phyloP scores from a whole-genome alignment of 30 jellyfish, hydroid and myxozoan species.

The Mastigias papua region DNA sequence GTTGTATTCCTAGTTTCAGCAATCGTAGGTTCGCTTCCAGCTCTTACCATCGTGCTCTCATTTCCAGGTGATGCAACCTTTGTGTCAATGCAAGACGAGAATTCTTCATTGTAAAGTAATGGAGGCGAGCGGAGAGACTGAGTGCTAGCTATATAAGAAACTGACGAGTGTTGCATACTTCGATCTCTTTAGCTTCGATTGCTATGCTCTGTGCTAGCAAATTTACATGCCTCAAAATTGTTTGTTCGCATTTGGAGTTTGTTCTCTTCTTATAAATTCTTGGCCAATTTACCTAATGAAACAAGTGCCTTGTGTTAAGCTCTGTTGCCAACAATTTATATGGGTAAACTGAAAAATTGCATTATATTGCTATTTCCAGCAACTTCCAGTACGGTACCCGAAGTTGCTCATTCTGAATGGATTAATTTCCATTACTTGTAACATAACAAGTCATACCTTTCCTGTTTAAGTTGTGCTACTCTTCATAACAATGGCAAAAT shows the following conservation, averaged over 20 bases:
- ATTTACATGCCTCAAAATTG: neutral
- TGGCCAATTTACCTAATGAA: too few species aligned
- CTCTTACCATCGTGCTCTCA: slow-evolving; percentile 8
- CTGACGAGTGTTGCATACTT: slow-evolving; percentile 20
- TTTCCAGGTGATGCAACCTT: neutral
- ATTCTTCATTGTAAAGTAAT: slow-evolving; percentile 4
- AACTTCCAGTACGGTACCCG: too few species aligned
- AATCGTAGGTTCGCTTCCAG: neutral
- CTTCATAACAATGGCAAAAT: too few species aligned
- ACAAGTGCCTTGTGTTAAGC: too few species aligned
- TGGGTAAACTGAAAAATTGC: neutral
- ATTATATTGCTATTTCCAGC: neutral
- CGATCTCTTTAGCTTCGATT: neutral
- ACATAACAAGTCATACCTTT: too few species aligned
- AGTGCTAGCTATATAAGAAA: neutral
- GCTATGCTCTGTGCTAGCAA: neutral
- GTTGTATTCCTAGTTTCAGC: neutral
- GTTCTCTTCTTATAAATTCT: too few species aligned
- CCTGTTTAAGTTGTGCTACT: too few species aligned
- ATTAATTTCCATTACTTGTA: too few species aligned
- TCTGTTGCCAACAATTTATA: too few species aligned
- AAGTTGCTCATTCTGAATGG: too few species aligned
- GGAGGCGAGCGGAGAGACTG: slow-evolving; percentile 27
- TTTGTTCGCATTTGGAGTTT: too few species aligned
- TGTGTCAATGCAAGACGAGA: neutral